phyloP scores from a whole-genome alignment of 2,797 vertebrate species.

The Thunnus albacares region DNA sequence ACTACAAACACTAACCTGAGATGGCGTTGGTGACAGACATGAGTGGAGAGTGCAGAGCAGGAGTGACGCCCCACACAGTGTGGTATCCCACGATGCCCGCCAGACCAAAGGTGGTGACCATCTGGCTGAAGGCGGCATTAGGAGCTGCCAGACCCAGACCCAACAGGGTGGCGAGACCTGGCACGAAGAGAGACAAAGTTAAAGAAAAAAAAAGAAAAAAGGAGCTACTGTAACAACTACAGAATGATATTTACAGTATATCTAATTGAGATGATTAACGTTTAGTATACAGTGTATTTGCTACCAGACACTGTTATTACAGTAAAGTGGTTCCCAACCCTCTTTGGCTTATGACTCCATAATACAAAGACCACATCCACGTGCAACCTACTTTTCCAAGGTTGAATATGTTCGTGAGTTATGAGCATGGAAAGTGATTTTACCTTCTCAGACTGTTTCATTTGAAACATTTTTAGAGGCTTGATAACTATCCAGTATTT shows the following conservation, averaged over 20 bases:
- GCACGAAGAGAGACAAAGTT: slow-evolving; percentile 6
- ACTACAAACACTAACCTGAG: slow-evolving; percentile 81
- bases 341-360: too few species aligned
- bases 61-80: slow-evolving; percentile 87
- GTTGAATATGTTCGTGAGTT: background rate
- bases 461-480: background rate
- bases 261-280: background rate
- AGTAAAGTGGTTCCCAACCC: background rate
- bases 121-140: slow-evolving; percentile 87
- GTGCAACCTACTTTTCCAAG: background rate
- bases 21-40: slow-evolving; percentile 92
- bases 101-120: slow-evolving; percentile 88
- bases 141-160: slow-evolving; percentile 84
- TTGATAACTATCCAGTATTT: slow-evolving; percentile 2
- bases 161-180: slow-evolving; percentile 83
- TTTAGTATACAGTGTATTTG: background rate
- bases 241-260: background rate
- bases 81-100: slow-evolving; percentile 88
- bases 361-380: too few species aligned
- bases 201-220: background rate
- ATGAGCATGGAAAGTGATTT: background rate
- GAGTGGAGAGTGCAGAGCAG: slow-evolving; percentile 89
- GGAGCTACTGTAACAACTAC: background rate
- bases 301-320: background rate
- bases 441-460: background rate